Evolutionary conservation across 1,140 invertebrate genomes (phyloP).

Genomic region (Aphelinus atriplicis): DNA sequence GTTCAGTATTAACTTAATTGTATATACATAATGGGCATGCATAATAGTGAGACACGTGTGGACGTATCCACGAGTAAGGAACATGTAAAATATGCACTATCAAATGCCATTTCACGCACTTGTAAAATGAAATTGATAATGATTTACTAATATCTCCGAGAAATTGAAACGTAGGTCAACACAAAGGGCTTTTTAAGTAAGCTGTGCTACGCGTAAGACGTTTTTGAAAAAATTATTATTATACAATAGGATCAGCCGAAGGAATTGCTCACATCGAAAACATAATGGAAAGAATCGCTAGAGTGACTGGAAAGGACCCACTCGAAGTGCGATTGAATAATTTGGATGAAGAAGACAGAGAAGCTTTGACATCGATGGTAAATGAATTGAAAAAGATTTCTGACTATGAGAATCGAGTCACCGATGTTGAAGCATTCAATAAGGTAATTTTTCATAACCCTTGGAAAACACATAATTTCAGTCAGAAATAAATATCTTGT

Average conservation of each 20-base stretch:
- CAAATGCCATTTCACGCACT: too few relatives aligned
- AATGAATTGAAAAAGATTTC: conserved; percentile 69
- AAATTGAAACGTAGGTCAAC: too few relatives aligned
- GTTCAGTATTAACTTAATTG: not conserved
- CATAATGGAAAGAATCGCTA: conserved; percentile 85
- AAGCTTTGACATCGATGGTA: conserved; percentile 63
- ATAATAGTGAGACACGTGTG: too few relatives aligned
- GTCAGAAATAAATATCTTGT: not conserved
- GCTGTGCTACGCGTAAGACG: too few relatives aligned
- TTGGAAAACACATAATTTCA: too few relatives aligned
- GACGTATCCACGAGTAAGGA: too few relatives aligned
- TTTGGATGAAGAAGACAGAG: conserved; percentile 61
- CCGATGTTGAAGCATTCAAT: conserved; percentile 73
- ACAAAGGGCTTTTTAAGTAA: too few relatives aligned
- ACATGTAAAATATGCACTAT: too few relatives aligned
- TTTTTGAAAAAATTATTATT: not conserved
- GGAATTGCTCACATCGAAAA: conserved; percentile 73
- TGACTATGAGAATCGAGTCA: conserved; percentile 70
- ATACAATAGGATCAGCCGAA: conserved; percentile 22
- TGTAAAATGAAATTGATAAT: too few relatives aligned
- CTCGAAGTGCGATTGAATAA: conserved; percentile 74
- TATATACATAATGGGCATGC: too few relatives aligned
- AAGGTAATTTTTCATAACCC: conserved; percentile 51
- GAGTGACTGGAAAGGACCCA: conserved; percentile 73
- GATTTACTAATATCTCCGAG: too few relatives aligned